phyloP scores from a whole-genome alignment of 1,140 invertebrate genomes.

The Hylaeus volcanicus region DNA sequence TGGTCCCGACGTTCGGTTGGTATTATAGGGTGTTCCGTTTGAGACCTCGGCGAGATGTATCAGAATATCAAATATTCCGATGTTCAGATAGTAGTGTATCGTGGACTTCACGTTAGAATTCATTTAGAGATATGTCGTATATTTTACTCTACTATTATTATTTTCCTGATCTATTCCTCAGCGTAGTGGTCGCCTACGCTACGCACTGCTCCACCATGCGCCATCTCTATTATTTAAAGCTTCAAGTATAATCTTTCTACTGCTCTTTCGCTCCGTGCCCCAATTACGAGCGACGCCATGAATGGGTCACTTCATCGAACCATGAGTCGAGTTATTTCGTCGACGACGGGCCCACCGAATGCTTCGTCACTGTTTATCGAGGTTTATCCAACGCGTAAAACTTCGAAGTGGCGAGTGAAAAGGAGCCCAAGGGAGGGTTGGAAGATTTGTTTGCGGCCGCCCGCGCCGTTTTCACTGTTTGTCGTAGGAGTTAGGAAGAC shows the following conservation, averaged over 20 bases:
- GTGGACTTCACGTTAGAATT: too few relatives aligned
- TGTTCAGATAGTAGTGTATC: too few relatives aligned
- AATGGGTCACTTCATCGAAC: background rate
- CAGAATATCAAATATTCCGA: too few relatives aligned
- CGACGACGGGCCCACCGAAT: background rate
- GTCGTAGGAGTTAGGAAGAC: slow-evolving; percentile 71
- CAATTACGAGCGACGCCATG: slow-evolving; percentile 27
- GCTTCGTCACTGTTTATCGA: slow-evolving; percentile 65
- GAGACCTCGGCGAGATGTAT: too few relatives aligned
- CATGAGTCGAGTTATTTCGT: slow-evolving; percentile 10
- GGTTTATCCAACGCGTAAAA: slow-evolving; percentile 31
- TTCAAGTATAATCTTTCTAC: too few relatives aligned
- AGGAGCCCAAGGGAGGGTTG: slow-evolving; percentile 32
- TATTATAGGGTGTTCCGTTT: too few relatives aligned
- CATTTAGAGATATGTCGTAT: too few relatives aligned
- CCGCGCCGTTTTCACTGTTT: slow-evolving; percentile 67
- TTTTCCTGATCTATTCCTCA: too few relatives aligned
- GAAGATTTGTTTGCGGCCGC: slow-evolving; percentile 68
- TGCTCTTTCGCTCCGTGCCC: slow-evolving; percentile 7
- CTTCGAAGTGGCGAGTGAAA: background rate
- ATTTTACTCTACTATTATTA: too few relatives aligned
- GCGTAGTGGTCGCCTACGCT: too few relatives aligned
- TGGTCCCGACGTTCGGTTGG: background rate
- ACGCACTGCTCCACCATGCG: too few relatives aligned
- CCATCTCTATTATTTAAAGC: too few relatives aligned